Percentiles rank a stretch among this genome's conserved stretches.
Conservation (phyloP, 2,888 invertebrate species). For the Ypsolopha sequella region DNA sequence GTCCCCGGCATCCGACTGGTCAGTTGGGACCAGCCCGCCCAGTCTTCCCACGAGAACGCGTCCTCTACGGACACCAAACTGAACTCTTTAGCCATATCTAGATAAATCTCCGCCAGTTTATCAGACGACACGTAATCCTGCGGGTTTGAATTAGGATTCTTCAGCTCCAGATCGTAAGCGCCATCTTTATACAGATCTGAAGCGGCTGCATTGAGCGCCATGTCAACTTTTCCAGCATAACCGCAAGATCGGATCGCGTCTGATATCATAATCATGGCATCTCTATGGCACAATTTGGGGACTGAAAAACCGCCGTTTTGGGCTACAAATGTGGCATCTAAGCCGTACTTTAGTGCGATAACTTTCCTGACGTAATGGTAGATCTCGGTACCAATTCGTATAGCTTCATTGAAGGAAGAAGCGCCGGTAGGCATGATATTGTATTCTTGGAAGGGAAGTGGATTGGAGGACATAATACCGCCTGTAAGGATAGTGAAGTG, state of each 20-base stretch:
- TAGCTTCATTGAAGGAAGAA: constrained; percentile 90
- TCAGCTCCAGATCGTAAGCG: constrained; percentile 96
- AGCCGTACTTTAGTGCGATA: constrained; percentile 89
- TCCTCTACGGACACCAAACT: constrained; percentile 96
- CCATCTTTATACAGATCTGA: constrained; percentile 92
- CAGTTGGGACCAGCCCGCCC: constrained; percentile 93
- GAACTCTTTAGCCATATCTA: constrained; percentile 90
- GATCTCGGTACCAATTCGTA: constrained; percentile 96
- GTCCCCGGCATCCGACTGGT: constrained; percentile 73
- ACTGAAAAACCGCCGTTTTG: constrained; percentile 99
- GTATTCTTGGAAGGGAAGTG: constrained; percentile 95
- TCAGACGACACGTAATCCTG: constrained; percentile 85
- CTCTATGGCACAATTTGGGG: constrained; percentile 94
- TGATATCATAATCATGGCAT: constrained; percentile 86
- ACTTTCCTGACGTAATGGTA: constrained; percentile 94
- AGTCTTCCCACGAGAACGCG: constrained; percentile 98
- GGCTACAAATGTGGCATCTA: constrained; percentile 94
- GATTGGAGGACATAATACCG: constrained; percentile 96
- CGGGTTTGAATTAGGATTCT: constrained; percentile 92
- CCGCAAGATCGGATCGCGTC: constrained; percentile 94
- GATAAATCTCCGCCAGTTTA: constrained; percentile 87
- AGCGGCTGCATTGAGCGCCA: constrained; percentile 98
- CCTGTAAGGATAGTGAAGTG: constrained; percentile 99
- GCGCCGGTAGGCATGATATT: constrained; percentile 95
- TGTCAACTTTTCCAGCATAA: constrained; percentile 90